phyloP scores from a whole-genome alignment of 1,140 invertebrate species.

The Asbolus verrucosus region DNA sequence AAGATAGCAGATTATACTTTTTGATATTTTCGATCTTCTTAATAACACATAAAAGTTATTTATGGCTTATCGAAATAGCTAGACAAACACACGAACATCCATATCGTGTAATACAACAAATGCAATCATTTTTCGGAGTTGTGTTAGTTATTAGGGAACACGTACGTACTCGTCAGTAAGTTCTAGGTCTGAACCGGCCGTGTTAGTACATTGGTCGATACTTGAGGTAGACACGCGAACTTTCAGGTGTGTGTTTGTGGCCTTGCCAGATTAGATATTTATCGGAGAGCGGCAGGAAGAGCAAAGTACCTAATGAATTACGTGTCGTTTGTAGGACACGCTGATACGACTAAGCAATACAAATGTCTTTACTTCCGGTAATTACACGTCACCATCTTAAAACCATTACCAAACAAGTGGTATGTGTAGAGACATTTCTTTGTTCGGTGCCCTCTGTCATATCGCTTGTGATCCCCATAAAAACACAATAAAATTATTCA shows the following conservation, averaged over 20 bases:
- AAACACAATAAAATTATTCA: conserved; percentile 15
- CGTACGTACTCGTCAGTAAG: conserved; percentile 16
- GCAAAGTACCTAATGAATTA: conserved; percentile 34
- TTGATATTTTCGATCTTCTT: conserved; percentile 3
- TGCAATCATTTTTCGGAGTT: not conserved
- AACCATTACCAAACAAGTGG: not conserved
- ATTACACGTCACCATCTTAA: conserved; percentile 3
- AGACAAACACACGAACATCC: conserved; percentile 24
- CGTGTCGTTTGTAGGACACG: not conserved
- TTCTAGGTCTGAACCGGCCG: conserved; percentile 10
- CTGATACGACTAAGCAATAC: too few species aligned
- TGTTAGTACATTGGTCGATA: conserved; percentile 23
- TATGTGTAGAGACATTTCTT: not conserved
- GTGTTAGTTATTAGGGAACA: not conserved
- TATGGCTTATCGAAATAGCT: conserved; percentile 8
- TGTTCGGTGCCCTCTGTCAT: not conserved
- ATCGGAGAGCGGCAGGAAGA: conserved; percentile 28
- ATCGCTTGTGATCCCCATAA: not conserved
- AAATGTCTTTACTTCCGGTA: conserved; percentile 25
- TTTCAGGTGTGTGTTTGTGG: conserved; percentile 36
- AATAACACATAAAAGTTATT: conserved; percentile 31
- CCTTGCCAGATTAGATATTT: conserved; percentile 37
- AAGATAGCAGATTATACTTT: not conserved
- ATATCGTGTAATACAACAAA: not conserved
- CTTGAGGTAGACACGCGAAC: conserved; percentile 20